These are phyloP conservation scores for Frieseomelitta varia DNA, from an alignment of 1,140 invertebrate species.

Conservation along the genomic window DNA sequence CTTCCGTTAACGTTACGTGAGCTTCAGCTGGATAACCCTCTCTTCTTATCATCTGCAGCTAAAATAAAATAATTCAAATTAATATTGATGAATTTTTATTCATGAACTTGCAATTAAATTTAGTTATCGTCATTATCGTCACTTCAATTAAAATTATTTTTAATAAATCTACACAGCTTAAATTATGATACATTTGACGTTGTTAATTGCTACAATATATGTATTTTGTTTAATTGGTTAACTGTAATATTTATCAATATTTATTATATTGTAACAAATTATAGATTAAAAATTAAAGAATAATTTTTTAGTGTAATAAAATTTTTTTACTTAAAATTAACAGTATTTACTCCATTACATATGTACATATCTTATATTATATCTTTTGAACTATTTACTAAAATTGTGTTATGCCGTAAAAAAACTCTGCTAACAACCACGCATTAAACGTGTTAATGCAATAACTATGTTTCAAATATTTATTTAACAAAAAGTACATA, in stretches of 20 bases:
- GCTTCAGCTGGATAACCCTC: constrained; percentile 87
- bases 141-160: not conserved
- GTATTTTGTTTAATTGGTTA: not conserved
- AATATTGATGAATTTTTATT: not conserved
- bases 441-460: not conserved
- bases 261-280: too few species aligned
- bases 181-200: not conserved
- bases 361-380: not conserved
- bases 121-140: too few species aligned
- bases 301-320: too few species aligned
- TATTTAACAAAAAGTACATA: not conserved
- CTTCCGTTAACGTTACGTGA: constrained; percentile 86
- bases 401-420: not conserved
- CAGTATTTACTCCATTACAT: not conserved
- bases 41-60: constrained; percentile 84
- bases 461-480: constrained; percentile 12
- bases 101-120: not conserved
- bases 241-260: not conserved
- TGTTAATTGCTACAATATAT: not conserved
- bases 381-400: not conserved
- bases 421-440: not conserved
- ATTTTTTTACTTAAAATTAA: not conserved
- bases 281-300: too few species aligned
- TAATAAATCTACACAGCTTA: not conserved
- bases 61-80: constrained; percentile 37